A percentile compares a stretch with the other conserved stretches of the same genome.
Evolutionary conservation across 2,888 invertebrate genomes (phyloP).

Genomic region (Coenonympha arcania): DNA sequence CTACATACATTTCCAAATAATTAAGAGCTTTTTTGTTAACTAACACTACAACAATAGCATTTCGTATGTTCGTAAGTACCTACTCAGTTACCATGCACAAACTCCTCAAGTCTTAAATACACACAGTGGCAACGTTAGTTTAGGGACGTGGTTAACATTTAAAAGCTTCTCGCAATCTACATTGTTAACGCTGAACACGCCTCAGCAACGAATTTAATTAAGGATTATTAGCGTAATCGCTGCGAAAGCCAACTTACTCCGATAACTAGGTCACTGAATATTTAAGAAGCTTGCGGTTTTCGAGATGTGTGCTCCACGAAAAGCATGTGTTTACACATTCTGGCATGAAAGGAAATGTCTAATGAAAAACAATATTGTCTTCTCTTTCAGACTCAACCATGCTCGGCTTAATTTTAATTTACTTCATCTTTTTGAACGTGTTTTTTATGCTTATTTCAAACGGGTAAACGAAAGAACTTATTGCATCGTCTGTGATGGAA

Average conservation of each 20-base stretch:
- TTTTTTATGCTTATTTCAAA: background rate
- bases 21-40: slow-evolving; percentile 5
- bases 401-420: background rate
- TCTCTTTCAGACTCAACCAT: background rate
- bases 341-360: slow-evolving; percentile 2
- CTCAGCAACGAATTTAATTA: slow-evolving; percentile 21
- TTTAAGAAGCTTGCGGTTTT: slow-evolving; percentile 18
- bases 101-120: slow-evolving; percentile 1
- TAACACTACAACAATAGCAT: slow-evolving; percentile 1
- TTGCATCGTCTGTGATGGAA: too few relatives aligned
- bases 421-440: background rate
- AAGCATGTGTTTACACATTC: slow-evolving; percentile 13
- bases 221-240: slow-evolving; percentile 20
- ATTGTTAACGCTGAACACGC: slow-evolving; percentile 14
- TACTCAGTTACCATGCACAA: slow-evolving; percentile 3
- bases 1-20: too few relatives aligned
- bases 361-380: slow-evolving; percentile 8
- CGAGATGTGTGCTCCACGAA: background rate
- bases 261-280: slow-evolving; percentile 17
- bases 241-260: slow-evolving; percentile 14
- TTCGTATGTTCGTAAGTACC: background rate
- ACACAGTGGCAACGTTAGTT: slow-evolving; percentile 5
- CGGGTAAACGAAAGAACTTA: too few relatives aligned
- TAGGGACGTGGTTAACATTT: slow-evolving; percentile 12
- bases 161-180: slow-evolving; percentile 5